These are phyloP conservation scores for Psammodynastes pulverulentus DNA, from an alignment of 2,113 vertebrate genomes.

Conservation along the genomic window DNA sequence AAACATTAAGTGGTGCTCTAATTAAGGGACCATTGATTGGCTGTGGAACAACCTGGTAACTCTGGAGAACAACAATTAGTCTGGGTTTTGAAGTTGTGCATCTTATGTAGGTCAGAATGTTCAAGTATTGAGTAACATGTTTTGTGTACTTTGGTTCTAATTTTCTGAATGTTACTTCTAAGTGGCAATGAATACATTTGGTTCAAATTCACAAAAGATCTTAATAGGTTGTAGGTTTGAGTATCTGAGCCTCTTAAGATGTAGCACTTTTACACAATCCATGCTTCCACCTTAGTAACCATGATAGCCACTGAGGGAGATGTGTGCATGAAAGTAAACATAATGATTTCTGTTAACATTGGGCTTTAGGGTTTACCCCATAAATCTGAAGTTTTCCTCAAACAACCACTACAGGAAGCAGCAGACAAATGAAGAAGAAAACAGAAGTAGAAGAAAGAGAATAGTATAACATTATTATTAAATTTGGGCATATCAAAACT, in stretches of 20 bases:
- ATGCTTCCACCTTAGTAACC: background rate
- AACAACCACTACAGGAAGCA: background rate
- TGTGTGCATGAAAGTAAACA: background rate
- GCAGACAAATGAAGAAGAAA: background rate
- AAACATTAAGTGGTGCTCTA: background rate
- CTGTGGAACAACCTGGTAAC: background rate
- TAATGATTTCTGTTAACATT: background rate
- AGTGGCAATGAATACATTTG: background rate
- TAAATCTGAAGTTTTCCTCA: background rate
- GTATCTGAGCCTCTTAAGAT: background rate
- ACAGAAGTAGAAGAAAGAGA: background rate
- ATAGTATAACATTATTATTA: background rate
- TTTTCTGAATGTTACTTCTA: background rate
- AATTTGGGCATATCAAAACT: background rate
- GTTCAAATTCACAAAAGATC: background rate
- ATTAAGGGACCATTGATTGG: constrained; percentile 1
- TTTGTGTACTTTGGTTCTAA: background rate
- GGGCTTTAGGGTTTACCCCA: background rate
- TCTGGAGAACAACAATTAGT: background rate
- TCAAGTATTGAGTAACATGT: background rate
- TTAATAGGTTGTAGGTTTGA: background rate
- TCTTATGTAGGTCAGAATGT: background rate
- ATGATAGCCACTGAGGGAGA: no score
- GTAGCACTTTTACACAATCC: background rate
- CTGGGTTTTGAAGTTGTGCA: background rate